phyloP scores from a whole-genome alignment of 2,888 invertebrate species.

The Hartigia nigra region DNA sequence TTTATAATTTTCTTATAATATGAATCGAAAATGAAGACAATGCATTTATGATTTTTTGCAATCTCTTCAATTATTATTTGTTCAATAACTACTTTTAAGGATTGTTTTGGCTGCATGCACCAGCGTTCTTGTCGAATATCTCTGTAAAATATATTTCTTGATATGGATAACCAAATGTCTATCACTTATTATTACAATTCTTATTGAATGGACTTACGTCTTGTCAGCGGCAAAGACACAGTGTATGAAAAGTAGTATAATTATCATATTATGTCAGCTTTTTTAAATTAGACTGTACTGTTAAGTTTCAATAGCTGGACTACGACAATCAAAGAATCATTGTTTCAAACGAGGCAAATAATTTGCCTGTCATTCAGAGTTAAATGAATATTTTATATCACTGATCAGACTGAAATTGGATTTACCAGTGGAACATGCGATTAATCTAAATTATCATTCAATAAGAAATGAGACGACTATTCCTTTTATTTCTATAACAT shows the following conservation, averaged over 20 bases:
- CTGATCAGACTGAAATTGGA: background rate
- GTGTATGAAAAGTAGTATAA: background rate
- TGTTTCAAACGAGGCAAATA: background rate
- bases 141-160: background rate
- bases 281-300: background rate
- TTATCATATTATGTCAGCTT: background rate
- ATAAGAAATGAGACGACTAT: background rate
- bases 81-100: conserved; percentile 45
- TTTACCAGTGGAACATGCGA: background rate
- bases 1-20: conserved; percentile 47
- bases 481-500: background rate
- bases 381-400: background rate
- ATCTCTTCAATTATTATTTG: conserved; percentile 47
- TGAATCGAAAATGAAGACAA: conserved; percentile 54
- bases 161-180: background rate
- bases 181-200: background rate
- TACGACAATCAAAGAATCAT: background rate
- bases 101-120: conserved; percentile 15
- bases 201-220: background rate
- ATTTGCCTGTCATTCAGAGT: background rate
- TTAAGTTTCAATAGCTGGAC: background rate
- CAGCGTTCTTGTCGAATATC: background rate
- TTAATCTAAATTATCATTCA: background rate
- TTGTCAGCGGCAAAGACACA: background rate
- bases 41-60: conserved; percentile 43